Conservation (phyloP, 1,140 invertebrate genomes). For the Neotoxoptera formosana region DNA sequence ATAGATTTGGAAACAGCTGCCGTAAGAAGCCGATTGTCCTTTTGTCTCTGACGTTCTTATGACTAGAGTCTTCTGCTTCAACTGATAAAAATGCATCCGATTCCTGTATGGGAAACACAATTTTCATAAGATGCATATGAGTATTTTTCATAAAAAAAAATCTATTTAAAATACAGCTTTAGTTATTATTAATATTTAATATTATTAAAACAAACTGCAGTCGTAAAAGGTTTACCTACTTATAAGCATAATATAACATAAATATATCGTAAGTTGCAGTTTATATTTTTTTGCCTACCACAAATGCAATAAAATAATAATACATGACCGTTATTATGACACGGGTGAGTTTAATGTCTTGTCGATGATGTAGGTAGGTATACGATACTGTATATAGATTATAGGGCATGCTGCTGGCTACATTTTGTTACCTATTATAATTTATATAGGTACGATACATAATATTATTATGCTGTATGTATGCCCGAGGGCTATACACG, state of each 20-base stretch:
- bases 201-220: neutral
- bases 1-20: constrained; percentile 76
- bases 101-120: constrained; percentile 18
- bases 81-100: constrained; percentile 12
- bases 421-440: neutral
- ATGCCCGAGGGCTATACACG: neutral
- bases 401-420: neutral
- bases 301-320: neutral
- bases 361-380: neutral
- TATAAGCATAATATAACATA: neutral
- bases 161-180: neutral
- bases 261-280: neutral
- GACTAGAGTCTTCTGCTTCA: constrained; percentile 44
- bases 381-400: neutral
- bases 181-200: neutral
- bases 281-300: neutral
- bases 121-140: neutral
- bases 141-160: neutral
- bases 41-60: constrained; percentile 70
- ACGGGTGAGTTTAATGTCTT: neutral
- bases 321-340: neutral
- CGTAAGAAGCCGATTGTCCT: constrained; percentile 77
- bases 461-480: neutral
- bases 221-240: neutral
- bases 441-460: neutral